Evolutionary conservation across 2,888 invertebrate genomes (phyloP), one percentile per base, ranked within the genome.

Genomic region (Aricia artaxerxes): DNA sequence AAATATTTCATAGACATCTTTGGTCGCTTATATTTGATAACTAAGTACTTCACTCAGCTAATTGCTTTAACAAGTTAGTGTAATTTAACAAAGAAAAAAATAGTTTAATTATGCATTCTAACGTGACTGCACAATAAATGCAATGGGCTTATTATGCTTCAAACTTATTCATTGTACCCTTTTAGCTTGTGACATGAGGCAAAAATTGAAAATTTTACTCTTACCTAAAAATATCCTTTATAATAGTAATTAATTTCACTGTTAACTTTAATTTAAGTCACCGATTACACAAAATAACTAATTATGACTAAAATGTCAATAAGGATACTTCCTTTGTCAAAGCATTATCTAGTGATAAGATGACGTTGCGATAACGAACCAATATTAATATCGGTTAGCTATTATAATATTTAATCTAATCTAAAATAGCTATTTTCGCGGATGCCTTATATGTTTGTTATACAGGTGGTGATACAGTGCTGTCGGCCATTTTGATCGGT

Each of bases 331-430:
- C 80, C 81, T 82, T 79, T 80, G 78, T 78, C 78, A 78, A 80
- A 81, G 72, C 78, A 57, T 64, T 78, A 80, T 76, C 77, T 72
- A 16, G 49, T 75, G 82, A 82, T 82, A 82, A 82, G 80, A 82
- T 82, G 79, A 69, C 77, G 53, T 61, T 78, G 78, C 57, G 82
- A 82, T 82, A 82, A 80, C 80, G 69, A 60, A 53, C 80, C 77
- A 81, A 82, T 82, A 81, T 80, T 80, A 81, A 81, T 82, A 80
- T 81, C 73, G 81, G 81, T 82, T 81, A 82, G 80, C 73, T 75
- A 73, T 73, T 75, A 16, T 75, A 53, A 53, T 75, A 40, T 53
- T n/a, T 53, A 75, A 75, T 76, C 76, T 76, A 49, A 76, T 76
- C 76, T 49, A 76, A 76, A 53, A 38, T 44, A 31, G 44, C 24